These are phyloP conservation scores for Tragelaphus imberbis DNA, from an alignment of 2,113 vertebrate genomes.

Conservation along the genomic window DNA sequence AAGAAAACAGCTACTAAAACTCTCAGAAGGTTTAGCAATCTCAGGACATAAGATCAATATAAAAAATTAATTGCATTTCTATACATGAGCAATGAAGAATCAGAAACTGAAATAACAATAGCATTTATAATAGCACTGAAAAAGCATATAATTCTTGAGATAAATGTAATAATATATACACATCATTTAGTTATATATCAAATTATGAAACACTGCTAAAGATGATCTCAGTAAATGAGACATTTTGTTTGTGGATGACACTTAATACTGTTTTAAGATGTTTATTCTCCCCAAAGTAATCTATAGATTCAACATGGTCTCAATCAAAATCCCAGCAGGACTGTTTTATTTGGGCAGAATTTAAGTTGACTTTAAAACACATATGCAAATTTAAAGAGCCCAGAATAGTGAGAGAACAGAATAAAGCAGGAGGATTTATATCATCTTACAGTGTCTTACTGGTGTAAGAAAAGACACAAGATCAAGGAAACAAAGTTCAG, in stretches of 20 bases:
- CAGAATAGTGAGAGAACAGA: neutral
- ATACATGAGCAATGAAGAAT: neutral
- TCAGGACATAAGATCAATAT: neutral
- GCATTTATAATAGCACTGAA: neutral
- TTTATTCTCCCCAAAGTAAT: neutral
- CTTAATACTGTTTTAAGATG: neutral
- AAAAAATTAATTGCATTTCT: neutral
- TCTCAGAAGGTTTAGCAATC: neutral
- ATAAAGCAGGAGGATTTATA: neutral
- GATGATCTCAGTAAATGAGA: neutral
- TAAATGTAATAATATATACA: neutral
- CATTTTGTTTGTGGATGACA: neutral
- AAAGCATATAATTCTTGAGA: neutral
- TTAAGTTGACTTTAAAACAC: neutral
- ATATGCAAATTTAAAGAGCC: neutral
- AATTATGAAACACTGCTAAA: neutral
- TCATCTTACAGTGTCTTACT: neutral
- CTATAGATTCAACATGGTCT: neutral
- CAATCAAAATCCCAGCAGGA: neutral
- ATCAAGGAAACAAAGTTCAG: neutral
- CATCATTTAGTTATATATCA: neutral
- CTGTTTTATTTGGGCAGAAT: neutral
- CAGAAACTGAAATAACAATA: neutral
- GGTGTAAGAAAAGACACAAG: neutral
- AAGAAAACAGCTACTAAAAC: neutral